Evolutionary conservation across 2,888 invertebrate species (phyloP), one percentile per base, ranked within the genome.

Genomic region (Druceiella hillmani): DNA sequence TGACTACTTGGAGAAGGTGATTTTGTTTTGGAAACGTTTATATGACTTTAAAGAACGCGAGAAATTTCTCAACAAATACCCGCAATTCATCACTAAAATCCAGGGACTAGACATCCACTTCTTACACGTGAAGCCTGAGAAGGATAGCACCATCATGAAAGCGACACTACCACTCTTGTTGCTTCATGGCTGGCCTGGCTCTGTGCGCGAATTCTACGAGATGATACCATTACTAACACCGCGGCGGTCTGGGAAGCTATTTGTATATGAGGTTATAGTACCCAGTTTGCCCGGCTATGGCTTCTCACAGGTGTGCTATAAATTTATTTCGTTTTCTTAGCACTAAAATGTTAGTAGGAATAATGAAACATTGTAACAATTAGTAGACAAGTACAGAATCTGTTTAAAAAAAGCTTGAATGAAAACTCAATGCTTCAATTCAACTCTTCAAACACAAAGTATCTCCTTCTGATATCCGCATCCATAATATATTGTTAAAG

Each of bases 171-270:
- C 88, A 0, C 52, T 89, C 1, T 59, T 88, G 3, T 50, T 93
- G 31, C 61, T 87, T 10, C 92, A 94, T 56, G 93, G 93, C 25
- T 93, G 93, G 93, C 91, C 92, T 1, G 89, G 91, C 1, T 87
- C 87, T 0, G 74, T 90, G 2, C 68, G 81, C n/a, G 92, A 93
- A 63, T 91, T 90, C 61, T 83, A 84, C 52, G 80, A 81, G 37
- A 61, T 87, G 0, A 80, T 88, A 34, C 86, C 87, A 0, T 55
- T 78, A 29, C 63, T 89, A 9, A 76, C 74, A 0, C 68, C 67
- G 0, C 71, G 75, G 1, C 63, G 65, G 39, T 55, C 65, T 16
- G 70, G 68, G 7, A 55, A 66, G 12, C 62, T 78, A 53, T 77
- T 78, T 44, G 79, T 76, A 0, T 70, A 82, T 38, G 81, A 83